A percentile compares a stretch with the other conserved stretches of the same genome.
Conservation (phyloP, 64 coral and sea anemone genomes). For the Acropora tenuis region DNA sequence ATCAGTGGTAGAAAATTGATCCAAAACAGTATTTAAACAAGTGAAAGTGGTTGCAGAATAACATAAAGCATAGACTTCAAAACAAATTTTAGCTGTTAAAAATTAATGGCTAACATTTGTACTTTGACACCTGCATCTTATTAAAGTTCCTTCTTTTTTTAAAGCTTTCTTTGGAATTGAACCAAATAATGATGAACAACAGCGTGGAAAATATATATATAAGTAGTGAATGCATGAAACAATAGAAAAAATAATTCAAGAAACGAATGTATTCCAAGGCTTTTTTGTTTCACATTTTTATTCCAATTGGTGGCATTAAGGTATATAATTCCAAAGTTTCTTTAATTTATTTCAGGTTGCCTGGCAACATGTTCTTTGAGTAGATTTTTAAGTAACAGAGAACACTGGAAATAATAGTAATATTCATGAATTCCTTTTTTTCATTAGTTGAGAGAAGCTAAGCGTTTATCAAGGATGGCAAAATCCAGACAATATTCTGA, state of each 20-base stretch:
- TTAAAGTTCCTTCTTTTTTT: background rate
- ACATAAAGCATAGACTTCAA: no score
- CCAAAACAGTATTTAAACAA: no score
- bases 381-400: background rate
- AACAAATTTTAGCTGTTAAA: background rate
- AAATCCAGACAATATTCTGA: constrained; percentile 82
- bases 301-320: no score
- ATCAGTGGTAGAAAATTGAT: background rate
- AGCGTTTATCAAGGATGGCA: constrained; percentile 72
- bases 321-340: background rate
- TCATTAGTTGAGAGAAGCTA: constrained; percentile 78
- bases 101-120: background rate
- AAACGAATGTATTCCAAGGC: no score
- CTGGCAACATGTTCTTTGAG: background rate
- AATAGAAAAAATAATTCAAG: no score
- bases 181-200: no score
- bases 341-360: background rate
- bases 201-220: no score
- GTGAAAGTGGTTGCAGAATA: no score
- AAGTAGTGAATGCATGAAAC: no score
- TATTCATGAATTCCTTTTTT: background rate
- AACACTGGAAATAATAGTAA: background rate
- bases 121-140: background rate
- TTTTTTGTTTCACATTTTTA: no score
- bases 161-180: no score